Conservation (phyloP, 2,797 vertebrate genomes). For the Mallotus villosus region DNA sequence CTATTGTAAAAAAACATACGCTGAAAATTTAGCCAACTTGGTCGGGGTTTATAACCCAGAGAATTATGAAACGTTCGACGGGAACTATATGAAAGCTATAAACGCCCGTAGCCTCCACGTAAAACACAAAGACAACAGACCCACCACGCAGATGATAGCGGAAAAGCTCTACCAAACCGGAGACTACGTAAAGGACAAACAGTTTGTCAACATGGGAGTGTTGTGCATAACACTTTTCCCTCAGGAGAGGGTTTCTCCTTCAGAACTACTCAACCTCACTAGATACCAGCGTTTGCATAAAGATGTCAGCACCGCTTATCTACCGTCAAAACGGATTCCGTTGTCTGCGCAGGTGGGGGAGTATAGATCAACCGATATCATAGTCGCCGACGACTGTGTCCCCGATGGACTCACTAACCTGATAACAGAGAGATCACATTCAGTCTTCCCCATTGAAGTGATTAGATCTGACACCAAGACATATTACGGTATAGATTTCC, state of each 20-base stretch:
- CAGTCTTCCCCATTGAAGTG: neutral
- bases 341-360: neutral
- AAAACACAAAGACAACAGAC: neutral
- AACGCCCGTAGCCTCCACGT: neutral
- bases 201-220: neutral
- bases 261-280: neutral
- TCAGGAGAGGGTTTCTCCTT: neutral
- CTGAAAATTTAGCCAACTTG: neutral
- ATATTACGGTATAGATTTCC: neutral
- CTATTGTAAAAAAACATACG: neutral
- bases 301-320: neutral
- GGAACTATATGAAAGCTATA: neutral
- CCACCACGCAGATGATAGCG: neutral
- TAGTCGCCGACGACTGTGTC: neutral
- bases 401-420: neutral
- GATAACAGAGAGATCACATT: neutral
- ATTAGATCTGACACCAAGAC: neutral
- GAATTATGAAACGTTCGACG: neutral
- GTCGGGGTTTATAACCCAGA: neutral
- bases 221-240: neutral
- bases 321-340: neutral
- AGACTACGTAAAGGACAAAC: neutral
- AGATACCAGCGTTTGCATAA: neutral
- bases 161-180: no score
- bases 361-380: neutral